phyloP scores from a whole-genome alignment of 2,797 vertebrate species.

The Petrocephalus schoutedeni region DNA sequence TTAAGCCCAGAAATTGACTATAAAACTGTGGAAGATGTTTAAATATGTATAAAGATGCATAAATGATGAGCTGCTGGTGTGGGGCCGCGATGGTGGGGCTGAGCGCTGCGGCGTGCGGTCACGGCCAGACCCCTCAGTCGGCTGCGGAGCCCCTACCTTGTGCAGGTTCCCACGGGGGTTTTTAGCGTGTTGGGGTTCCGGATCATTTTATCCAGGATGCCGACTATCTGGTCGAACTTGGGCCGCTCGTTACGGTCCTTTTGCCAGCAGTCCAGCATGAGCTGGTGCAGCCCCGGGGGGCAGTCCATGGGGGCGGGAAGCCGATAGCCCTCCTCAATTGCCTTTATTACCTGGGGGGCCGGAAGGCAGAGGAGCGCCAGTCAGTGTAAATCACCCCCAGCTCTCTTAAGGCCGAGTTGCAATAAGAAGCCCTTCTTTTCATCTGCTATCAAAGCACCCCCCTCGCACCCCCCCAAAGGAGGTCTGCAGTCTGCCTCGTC shows the following conservation, averaged over 20 bases:
- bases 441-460: neutral
- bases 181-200: constrained; percentile 95
- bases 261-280: constrained; percentile 98
- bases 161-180: constrained; percentile 90
- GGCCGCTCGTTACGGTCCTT: constrained; percentile 91
- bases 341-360: constrained; percentile 85
- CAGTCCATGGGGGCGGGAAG: constrained; percentile 98
- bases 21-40: constrained; percentile 58
- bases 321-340: constrained; percentile 96
- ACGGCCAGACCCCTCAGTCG: neutral
- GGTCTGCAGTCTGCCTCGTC: too few species aligned
- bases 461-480: neutral
- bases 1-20: constrained; percentile 61
- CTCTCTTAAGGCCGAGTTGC: neutral
- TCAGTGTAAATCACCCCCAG: constrained; percentile 11
- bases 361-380: constrained; percentile 23
- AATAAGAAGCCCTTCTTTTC: neutral
- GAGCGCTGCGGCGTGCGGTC: neutral
- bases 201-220: constrained; percentile 98
- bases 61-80: constrained; percentile 9
- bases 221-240: constrained; percentile 96
- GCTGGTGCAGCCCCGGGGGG: constrained; percentile 89
- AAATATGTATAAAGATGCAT: constrained; percentile 31
- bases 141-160: constrained; percentile 66
- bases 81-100: neutral